A percentile compares a stretch with the other conserved stretches of the same genome.
Conservation (phyloP, 2,888 invertebrate genomes). For the Nephrotoma guestfalica region DNA sequence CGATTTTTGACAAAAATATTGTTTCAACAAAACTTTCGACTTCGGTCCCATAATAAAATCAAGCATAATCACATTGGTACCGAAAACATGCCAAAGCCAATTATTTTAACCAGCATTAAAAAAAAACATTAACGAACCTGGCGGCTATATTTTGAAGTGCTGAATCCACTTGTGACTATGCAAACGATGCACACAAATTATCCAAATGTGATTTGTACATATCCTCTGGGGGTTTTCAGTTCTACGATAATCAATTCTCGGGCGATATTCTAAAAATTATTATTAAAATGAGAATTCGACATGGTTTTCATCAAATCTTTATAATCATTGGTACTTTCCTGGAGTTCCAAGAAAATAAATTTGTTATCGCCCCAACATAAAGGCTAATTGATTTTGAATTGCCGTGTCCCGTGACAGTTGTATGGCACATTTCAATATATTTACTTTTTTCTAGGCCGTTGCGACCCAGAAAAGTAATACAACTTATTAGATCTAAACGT, state of each 20-base stretch:
- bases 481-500: slow-evolving; percentile 73
- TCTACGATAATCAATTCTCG: slow-evolving; percentile 98
- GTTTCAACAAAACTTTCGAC: no score
- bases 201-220: slow-evolving; percentile 98
- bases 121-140: slow-evolving; percentile 96
- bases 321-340: slow-evolving; percentile 44
- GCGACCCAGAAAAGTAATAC: slow-evolving; percentile 94
- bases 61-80: slow-evolving; percentile 94
- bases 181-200: slow-evolving; percentile 59
- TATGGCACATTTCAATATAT: slow-evolving; percentile 66
- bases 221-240: slow-evolving; percentile 96
- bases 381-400: slow-evolving; percentile 86
- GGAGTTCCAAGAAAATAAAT: slow-evolving; percentile 70
- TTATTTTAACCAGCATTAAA: slow-evolving; percentile 88
- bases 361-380: slow-evolving; percentile 91
- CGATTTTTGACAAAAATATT: no score
- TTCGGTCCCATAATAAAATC: slow-evolving; percentile 94
- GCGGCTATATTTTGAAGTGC: slow-evolving; percentile 93
- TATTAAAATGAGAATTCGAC: slow-evolving; percentile 85
- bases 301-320: slow-evolving; percentile 80
- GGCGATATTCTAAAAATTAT: slow-evolving; percentile 82
- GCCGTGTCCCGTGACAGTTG: slow-evolving; percentile 76
- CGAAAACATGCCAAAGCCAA: slow-evolving; percentile 90
- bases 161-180: slow-evolving; percentile 74
- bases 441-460: slow-evolving; percentile 81